Conservation (phyloP, 2,113 vertebrate genomes). For the Caranx melampygus region DNA sequence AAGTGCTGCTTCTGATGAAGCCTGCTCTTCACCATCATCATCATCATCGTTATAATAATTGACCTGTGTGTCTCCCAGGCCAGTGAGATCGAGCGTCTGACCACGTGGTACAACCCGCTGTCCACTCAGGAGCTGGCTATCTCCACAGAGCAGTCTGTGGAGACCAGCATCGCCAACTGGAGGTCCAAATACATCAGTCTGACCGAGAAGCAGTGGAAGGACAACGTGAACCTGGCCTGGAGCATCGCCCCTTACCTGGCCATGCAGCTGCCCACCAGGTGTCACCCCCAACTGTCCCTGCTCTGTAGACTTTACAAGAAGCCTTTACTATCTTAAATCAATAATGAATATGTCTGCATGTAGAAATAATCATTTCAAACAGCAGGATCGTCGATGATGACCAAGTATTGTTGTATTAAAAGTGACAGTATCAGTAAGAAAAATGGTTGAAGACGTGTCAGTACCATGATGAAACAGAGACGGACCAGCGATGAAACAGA, state of each 20-base stretch:
- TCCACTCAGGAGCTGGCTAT: conserved; percentile 94
- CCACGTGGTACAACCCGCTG: conserved; percentile 98
- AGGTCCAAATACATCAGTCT: conserved; percentile 96
- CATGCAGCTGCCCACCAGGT: conserved; percentile 89
- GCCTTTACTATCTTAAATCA: no score
- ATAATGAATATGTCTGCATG: no score
- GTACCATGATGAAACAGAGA: no score
- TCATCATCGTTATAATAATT: no score
- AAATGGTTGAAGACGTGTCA: no score
- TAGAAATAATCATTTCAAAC: no score
- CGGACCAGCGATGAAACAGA: no score
- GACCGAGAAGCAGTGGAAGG: conserved; percentile 99
- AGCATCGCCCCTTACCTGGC: conserved; percentile 95
- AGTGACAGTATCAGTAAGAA: no score
- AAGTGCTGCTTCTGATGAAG: not conserved
- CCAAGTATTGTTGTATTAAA: no score
- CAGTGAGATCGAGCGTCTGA: conserved; percentile 95
- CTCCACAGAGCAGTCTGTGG: conserved; percentile 91
- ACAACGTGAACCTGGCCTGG: conserved; percentile 98
- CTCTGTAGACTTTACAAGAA: no score
- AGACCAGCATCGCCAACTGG: conserved; percentile 97
- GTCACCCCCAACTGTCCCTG: no score
- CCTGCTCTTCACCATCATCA: not conserved
- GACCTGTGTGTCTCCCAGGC: conserved; percentile 81
- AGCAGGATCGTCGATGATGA: no score